Evolutionary conservation across 2,888 invertebrate species (phyloP), one percentile per base, ranked within the genome.

Genomic region (Papilio gigon): DNA sequence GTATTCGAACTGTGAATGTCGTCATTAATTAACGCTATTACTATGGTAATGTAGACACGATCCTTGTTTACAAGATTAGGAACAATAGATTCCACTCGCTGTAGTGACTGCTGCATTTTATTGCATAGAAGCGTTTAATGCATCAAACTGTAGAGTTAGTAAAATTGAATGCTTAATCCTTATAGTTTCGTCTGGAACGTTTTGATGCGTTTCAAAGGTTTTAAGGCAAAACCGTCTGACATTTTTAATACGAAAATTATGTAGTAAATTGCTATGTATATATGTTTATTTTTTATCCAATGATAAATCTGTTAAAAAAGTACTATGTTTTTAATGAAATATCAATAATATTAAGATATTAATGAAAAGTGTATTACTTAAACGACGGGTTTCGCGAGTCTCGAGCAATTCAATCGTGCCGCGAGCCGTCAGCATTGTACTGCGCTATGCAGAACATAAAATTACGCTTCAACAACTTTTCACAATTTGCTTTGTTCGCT

Each of bases 401-500:
- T 59, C 44, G 27, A 67, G 40, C 27, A 61, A 67, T 67, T 67
- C 67, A 62, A 61, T 56, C 33, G 53, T 35, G 17, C 12, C 37
- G 20, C 17, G 40, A 20, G 60, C 37, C 35, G 47, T 33, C 59
- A 37, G 42, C 6, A 65, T 47, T 66, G 47, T 47, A 33, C 67
- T 30, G 30, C 53, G 56, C 67, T 56, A 67, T 67, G 67, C 67
- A 67, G 42, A 67, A 62, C 67, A 67, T 62, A 62, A 62, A 67
- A 56, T 67, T 56, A 56, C 61, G 67, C 67, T 67, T 67, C 67
- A 67, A 40, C 42, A 56, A 67, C 50, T 62, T 62, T 67, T 62
- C 62, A 62, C 53, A 62, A 67, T 67, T 67, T 67, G 61, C 62
- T 67, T 67, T 67, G 67, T 56, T 62, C 53, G 67, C 61, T 42